Conservation (phyloP, 2,888 invertebrate species). For the Ectropis crepuscularia region DNA sequence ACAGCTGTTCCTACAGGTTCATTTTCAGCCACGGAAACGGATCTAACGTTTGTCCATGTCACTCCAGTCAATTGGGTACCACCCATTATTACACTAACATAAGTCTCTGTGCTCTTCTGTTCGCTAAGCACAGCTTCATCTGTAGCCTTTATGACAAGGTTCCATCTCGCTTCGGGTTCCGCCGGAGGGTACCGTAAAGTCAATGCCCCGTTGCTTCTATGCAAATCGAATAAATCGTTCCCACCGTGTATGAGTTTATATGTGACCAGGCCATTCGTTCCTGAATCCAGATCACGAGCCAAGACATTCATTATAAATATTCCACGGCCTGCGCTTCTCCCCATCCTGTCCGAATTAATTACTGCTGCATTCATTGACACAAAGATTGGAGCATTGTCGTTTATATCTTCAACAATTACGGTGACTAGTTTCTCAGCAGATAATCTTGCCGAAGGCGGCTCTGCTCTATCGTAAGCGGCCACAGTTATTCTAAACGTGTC, state of each 20-base stretch:
- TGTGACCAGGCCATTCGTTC: constrained; percentile 95
- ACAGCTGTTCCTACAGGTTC: constrained; percentile 94
- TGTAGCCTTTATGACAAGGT: constrained; percentile 93
- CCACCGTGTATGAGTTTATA: constrained; percentile 94
- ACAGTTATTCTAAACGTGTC: constrained; percentile 95
- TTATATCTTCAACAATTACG: constrained; percentile 96
- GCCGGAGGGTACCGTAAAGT: constrained; percentile 85
- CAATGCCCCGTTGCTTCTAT: constrained; percentile 91
- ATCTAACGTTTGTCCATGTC: constrained; percentile 86
- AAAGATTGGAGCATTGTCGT: constrained; percentile 96
- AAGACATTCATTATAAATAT: constrained; percentile 90
- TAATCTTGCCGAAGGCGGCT: constrained; percentile 88
- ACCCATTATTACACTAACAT: constrained; percentile 92
- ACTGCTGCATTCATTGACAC: constrained; percentile 96
- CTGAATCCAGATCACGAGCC: constrained; percentile 95
- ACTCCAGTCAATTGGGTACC: constrained; percentile 85
- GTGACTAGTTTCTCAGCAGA: constrained; percentile 96
- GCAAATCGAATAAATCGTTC: constrained; percentile 91
- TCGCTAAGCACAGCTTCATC: constrained; percentile 96
- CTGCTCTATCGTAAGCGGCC: constrained; percentile 95
- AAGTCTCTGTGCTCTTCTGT: constrained; percentile 93
- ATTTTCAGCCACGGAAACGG: constrained; percentile 94
- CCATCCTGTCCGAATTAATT: constrained; percentile 85
- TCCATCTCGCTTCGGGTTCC: constrained; percentile 90
- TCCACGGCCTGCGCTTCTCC: constrained; percentile 81